These are phyloP conservation scores for Sebastes fasciatus DNA, from an alignment of 2,113 vertebrate species.

Conservation along the genomic window DNA sequence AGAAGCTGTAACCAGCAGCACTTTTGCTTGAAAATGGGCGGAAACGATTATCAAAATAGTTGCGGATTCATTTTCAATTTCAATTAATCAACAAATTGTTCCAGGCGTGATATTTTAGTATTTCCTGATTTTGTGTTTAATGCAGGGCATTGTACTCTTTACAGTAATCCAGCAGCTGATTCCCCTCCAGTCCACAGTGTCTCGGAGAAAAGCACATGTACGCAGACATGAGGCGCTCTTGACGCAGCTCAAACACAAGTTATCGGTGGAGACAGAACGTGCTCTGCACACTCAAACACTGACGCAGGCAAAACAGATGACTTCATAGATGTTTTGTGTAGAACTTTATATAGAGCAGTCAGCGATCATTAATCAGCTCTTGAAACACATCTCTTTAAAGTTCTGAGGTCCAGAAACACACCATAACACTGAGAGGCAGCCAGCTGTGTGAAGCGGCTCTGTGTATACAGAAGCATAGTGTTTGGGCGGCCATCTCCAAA, in stretches of 20 bases:
- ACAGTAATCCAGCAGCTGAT: conserved; percentile 19
- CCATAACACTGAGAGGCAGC: conserved; percentile 71
- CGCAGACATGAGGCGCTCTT: background rate
- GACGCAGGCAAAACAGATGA: conserved; percentile 71
- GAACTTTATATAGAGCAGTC: conserved; percentile 62
- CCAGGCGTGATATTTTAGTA: background rate
- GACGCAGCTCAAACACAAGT: conserved; percentile 23
- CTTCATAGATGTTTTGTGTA: conserved; percentile 67
- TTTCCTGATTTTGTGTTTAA: background rate
- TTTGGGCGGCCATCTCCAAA: conserved; percentile 78
- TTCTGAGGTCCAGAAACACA: conserved; percentile 56
- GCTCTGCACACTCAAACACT: conserved; percentile 47
- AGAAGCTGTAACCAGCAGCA: background rate
- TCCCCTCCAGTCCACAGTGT: background rate
- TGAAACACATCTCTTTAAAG: conserved; percentile 66
- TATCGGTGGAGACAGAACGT: conserved; percentile 27
- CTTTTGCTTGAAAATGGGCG: background rate
- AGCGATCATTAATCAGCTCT: conserved; percentile 54
- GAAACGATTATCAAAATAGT: background rate
- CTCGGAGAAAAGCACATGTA: background rate
- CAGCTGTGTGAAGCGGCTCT: conserved; percentile 66
- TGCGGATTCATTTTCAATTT: background rate
- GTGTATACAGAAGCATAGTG: conserved; percentile 75
- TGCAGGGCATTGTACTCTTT: background rate
- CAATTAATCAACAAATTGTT: background rate